Conservation (phyloP, 2,888 invertebrate species). For the Bombylius major region DNA sequence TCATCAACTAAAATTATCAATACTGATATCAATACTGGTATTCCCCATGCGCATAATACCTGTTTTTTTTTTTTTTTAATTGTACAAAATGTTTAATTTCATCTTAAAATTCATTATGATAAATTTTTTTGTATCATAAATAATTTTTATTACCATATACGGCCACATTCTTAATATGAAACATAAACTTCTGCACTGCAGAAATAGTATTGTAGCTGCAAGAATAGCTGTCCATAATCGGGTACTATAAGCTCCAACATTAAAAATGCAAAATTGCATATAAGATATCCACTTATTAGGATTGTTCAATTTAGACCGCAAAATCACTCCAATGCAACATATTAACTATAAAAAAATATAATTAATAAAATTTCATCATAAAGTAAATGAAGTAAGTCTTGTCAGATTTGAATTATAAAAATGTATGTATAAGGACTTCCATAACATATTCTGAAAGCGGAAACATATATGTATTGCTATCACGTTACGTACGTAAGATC, state of each 20-base stretch:
- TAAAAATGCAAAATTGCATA: constrained; percentile 62
- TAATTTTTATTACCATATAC: constrained; percentile 41
- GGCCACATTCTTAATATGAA: constrained; percentile 68
- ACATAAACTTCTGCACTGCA: constrained; percentile 72
- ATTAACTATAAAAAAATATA: constrained; percentile 39
- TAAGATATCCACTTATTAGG: constrained; percentile 50
- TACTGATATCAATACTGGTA: constrained; percentile 53
- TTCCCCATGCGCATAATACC: constrained; percentile 46
- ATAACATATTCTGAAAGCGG: too few species aligned
- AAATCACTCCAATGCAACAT: constrained; percentile 59
- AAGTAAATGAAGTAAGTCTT: too few species aligned
- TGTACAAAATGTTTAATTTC: background rate
- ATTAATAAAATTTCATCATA: background rate
- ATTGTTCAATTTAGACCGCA: constrained; percentile 51
- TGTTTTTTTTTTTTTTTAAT: constrained; percentile 30
- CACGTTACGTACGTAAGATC: too few species aligned
- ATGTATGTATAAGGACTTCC: background rate
- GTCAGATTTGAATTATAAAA: too few species aligned
- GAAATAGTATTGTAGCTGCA: constrained; percentile 65
- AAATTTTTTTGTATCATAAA: too few species aligned
- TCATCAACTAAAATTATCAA: constrained; percentile 48
- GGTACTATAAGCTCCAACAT: constrained; percentile 66
- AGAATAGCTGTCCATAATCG: constrained; percentile 76
- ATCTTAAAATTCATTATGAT: background rate
- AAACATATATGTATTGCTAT: too few species aligned